phyloP scores from a whole-genome alignment of 2,113 vertebrate species.

The Ranitomeya variabilis region DNA sequence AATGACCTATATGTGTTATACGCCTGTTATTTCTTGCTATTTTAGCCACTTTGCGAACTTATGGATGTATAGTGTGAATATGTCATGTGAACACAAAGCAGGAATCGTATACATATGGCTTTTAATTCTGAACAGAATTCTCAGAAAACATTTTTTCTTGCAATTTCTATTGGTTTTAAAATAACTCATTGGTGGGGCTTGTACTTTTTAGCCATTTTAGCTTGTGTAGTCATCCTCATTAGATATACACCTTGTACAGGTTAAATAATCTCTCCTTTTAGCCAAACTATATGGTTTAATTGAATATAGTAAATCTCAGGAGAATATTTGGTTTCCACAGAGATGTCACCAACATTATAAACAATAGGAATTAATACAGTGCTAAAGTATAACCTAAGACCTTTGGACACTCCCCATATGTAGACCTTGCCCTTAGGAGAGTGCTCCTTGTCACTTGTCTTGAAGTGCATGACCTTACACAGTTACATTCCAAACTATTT shows the following conservation, averaged over 20 bases:
- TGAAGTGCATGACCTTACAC: slow-evolving; percentile 53
- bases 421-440: slow-evolving; percentile 14
- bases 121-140: too few relatives aligned
- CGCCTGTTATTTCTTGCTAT: too few relatives aligned
- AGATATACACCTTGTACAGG: slow-evolving; percentile 3
- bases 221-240: not conserved
- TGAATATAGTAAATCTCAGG: not conserved
- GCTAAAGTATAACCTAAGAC: slow-evolving; percentile 28
- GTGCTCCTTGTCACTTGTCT: slow-evolving; percentile 54
- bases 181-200: too few relatives aligned
- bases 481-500: slow-evolving; percentile 51
- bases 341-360: slow-evolving; percentile 35
- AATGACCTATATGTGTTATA: too few relatives aligned
- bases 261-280: slow-evolving; percentile 17
- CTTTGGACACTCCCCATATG: slow-evolving; percentile 12
- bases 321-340: slow-evolving; percentile 39
- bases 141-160: too few relatives aligned
- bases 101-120: too few relatives aligned
- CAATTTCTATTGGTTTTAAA: too few relatives aligned
- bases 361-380: slow-evolving; percentile 17
- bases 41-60: too few relatives aligned
- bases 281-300: slow-evolving; percentile 14
- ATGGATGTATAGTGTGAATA: too few relatives aligned
- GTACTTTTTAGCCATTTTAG: not conserved
- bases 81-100: too few relatives aligned